A percentile compares a stretch with the other conserved stretches of the same genome.
Conservation (phyloP, 2,113 vertebrate genomes). For the Larimichthys polyactis region DNA sequence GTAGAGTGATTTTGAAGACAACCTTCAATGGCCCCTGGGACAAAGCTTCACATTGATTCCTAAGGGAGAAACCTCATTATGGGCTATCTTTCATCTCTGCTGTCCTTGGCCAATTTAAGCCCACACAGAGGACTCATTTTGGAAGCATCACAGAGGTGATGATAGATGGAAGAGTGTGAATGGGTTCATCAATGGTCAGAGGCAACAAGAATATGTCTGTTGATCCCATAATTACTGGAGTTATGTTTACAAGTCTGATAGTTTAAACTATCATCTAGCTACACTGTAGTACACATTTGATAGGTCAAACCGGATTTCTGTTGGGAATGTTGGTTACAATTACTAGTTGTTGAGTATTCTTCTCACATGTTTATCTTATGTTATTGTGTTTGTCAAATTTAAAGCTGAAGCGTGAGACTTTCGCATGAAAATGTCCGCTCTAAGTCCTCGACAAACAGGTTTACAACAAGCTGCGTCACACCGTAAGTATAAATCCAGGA, state of each 20-base stretch:
- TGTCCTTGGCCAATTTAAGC: slow-evolving; percentile 78
- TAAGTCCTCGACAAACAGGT: no score
- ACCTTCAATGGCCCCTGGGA: slow-evolving; percentile 67
- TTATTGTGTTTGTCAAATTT: neutral
- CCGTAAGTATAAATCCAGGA: neutral
- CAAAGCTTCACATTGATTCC: slow-evolving; percentile 75
- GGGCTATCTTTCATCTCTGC: slow-evolving; percentile 74
- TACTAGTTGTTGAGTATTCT: neutral
- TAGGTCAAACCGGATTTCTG: neutral
- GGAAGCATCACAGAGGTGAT: slow-evolving; percentile 56
- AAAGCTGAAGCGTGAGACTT: neutral
- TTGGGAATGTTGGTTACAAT: neutral
- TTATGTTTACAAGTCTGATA: slow-evolving; percentile 12
- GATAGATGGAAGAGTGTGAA: slow-evolving; percentile 55
- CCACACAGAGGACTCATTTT: slow-evolving; percentile 58
- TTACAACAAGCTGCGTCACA: no score
- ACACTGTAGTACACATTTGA: neutral
- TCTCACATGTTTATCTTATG: neutral
- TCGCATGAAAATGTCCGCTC: no score
- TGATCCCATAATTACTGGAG: slow-evolving; percentile 14
- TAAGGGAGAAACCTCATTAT: slow-evolving; percentile 75
- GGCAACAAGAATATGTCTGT: slow-evolving; percentile 17
- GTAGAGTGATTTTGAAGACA: slow-evolving; percentile 65
- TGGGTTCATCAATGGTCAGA: slow-evolving; percentile 43
- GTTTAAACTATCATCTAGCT: neutral